Evolutionary conservation across 2,113 vertebrate species (phyloP), one percentile per base, ranked within the genome.

Genomic region (Lepidothrix coronata): DNA sequence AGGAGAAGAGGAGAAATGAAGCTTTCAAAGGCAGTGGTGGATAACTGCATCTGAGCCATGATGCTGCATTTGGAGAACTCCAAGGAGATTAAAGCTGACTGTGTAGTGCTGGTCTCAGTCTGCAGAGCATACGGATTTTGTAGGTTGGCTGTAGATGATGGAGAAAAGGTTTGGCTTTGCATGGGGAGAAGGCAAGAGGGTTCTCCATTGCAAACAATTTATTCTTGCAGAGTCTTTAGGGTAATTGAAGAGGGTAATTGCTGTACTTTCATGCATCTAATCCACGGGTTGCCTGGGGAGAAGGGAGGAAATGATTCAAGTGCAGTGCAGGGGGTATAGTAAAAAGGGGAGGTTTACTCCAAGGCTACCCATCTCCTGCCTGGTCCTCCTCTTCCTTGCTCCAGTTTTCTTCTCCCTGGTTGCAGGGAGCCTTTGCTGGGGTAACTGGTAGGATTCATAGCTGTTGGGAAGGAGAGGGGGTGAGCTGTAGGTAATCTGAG

Each of bases 161-260:
- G 71, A 79, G 84, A 70, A 86, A 72, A 48, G 43, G 30, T 48
- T 84, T 1, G 5, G 66, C 23, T 94, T 75, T 30, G 41, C 9
- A 0, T 33, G 23, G 25, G 73, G 43, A 80, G 65, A 71, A 82
- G 75, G 88, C 16, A 9, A 65, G 65, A 81, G 76, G 79, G 35
- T 72, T 94, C 59, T 95, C 88, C 39, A 6, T 51, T 80, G 68
- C 63, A 83, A 93, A 70, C 67, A 44, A 3, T 84, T 93, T 86
- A 49, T 88, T 89, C 79, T 78, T 92, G 72, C 31, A 8, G 76
- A 83, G 83, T 78, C 79, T 91, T 93, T 46, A 94, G 88, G 68
- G 79, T 92, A 94, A 89, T 88, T 86, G 92, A 75, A 91, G 79
- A 84, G 79, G 75, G 85, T 93, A 85, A 86, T 89, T 87, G 76